Evolutionary conservation across 2,113 vertebrate genomes (phyloP), one percentile per base, ranked within the genome.

Genomic region (Meleagris gallopavo): DNA sequence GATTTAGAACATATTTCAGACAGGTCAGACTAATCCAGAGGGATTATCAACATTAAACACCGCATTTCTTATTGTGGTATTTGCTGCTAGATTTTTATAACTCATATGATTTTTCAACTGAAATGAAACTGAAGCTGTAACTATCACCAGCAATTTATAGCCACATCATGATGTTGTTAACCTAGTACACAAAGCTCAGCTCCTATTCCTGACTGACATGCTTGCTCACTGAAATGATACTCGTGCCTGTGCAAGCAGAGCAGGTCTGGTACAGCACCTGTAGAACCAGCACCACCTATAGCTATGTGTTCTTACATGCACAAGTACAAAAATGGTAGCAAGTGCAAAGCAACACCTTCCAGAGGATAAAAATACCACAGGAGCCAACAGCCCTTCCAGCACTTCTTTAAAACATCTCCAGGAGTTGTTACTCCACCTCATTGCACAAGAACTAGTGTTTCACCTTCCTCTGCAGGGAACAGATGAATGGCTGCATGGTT

Each of bases 141-240:
- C 64, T 84, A 70, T 72, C 38, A 43, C 14, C 24, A 74, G 18
- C 10, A 74, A 34, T 11, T 62, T 77, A 16, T 6, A 48, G 30
- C 4, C 48, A 67, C 30, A 43, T 34, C 13, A 34, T 21, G 13
- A 52, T 40, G 11, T 36, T 46, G 22, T 40, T 76, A 89, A 27
- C 43, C 43, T 52, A 17, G 34, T 43, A 87, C 12, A 75, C 11
- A 78, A 89, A 94, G 46, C 32, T 30, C 30, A 73, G 14, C 4
- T 87, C 13, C 32, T 32, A 13, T 16, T 65, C 50, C 75, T 85
- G 52, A 4, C 38, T 27, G 52, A 38, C 5, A 19, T 34, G 50
- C 6, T 16, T 46, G 17, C 66, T 89, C 0, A 0, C 19, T 67
- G 32, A 25, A 16, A 34, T 45, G 19, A 16, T 32, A 66, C 64